Conservation (phyloP, 2,113 vertebrate genomes). For the Mus pahari region DNA sequence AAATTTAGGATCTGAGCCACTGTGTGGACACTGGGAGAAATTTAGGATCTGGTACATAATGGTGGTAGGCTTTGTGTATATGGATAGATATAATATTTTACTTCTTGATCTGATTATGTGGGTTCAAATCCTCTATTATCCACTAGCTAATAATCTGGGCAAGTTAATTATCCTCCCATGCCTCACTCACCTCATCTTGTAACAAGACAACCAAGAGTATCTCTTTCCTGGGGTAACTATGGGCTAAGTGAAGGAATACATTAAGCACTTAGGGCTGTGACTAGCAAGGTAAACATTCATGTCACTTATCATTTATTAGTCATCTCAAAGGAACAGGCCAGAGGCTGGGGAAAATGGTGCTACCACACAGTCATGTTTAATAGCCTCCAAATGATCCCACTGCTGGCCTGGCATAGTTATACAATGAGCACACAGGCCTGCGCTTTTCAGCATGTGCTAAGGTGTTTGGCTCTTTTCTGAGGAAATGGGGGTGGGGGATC, state of each 20-base stretch:
- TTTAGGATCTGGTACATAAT: background rate
- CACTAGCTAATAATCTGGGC: background rate
- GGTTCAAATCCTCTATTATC: background rate
- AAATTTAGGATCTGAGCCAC: background rate
- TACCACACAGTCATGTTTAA: background rate
- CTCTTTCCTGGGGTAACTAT: constrained; percentile 32
- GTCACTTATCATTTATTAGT: background rate
- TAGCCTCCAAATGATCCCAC: background rate
- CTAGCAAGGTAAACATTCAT: background rate
- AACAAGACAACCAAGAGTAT: background rate
- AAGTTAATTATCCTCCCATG: constrained; percentile 19
- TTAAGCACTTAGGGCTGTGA: background rate
- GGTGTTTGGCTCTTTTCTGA: background rate
- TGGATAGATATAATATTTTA: background rate
- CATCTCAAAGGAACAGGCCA: background rate
- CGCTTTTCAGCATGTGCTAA: background rate
- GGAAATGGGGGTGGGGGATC: background rate
- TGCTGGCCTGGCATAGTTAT: background rate
- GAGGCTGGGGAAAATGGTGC: background rate
- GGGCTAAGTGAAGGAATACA: constrained; percentile 34
- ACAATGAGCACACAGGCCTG: background rate
- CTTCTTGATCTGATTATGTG: background rate
- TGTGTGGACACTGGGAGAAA: background rate
- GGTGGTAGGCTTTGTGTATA: fast-evolving
- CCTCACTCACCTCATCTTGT: background rate